Conservation (phyloP, 23 tunicate species). For the Trididemnum clinides region DNA sequence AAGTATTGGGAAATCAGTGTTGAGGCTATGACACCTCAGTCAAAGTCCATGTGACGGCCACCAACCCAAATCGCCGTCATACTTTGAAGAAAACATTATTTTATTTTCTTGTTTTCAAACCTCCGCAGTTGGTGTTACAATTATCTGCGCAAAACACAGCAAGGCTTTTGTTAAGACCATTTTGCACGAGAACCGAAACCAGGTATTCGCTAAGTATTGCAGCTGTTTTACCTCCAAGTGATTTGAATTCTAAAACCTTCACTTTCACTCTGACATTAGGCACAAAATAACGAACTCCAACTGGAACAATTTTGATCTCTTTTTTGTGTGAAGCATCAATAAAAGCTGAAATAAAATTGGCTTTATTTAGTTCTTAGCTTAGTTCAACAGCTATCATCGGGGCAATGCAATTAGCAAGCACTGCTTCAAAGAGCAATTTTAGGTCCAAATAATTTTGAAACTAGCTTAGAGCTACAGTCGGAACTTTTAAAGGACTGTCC, state of each 20-base stretch:
- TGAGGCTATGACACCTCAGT: too few relatives aligned
- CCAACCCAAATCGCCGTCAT: too few relatives aligned
- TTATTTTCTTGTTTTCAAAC: constrained; percentile 56
- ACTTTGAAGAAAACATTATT: constrained; percentile 61
- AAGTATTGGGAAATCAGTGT: too few relatives aligned
- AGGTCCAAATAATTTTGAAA: too few relatives aligned
- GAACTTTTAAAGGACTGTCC: constrained; percentile 66
- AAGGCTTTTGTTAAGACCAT: constrained; percentile 8
- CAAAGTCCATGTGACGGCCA: too few relatives aligned
- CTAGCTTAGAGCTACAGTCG: constrained; percentile 68
- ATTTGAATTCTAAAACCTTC: constrained; percentile 36
- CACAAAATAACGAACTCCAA: constrained; percentile 32
- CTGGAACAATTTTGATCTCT: constrained; percentile 24
- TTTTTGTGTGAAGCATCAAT: constrained; percentile 25
- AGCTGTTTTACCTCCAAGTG: constrained; percentile 17
- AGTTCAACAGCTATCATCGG: constrained; percentile 30
- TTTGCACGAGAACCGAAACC: constrained; percentile 26
- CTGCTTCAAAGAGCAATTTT: constrained; percentile 40
- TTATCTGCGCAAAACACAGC: constrained; percentile 22
- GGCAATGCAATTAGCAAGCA: constrained; percentile 23
- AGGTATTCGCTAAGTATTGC: constrained; percentile 23
- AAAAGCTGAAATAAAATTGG: background rate
- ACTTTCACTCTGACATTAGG: constrained; percentile 18
- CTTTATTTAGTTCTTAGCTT: constrained; percentile 8
- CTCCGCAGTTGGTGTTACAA: constrained; percentile 16